Evolutionary conservation across 1,140 invertebrate species (phyloP).

Genomic region (Leptopilina boulardi): DNA sequence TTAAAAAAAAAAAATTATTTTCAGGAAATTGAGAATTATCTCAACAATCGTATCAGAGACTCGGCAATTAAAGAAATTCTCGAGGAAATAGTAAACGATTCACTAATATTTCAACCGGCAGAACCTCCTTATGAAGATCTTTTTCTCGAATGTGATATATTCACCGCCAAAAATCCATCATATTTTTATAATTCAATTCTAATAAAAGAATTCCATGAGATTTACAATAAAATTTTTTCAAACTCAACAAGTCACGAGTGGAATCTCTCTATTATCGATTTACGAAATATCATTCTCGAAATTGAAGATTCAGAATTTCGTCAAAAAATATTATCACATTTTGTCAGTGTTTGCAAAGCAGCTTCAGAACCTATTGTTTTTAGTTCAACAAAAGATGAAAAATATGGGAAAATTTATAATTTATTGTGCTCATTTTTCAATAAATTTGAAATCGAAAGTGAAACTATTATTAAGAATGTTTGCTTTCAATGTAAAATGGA

Average conservation of each 20-base stretch:
- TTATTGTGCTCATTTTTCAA: conserved; percentile 55
- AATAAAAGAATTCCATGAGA: conserved; percentile 54
- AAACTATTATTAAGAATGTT: conserved; percentile 16
- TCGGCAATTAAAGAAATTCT: conserved; percentile 48
- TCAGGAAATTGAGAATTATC: conserved; percentile 43
- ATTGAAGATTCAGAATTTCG: conserved; percentile 45
- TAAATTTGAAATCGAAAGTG: conserved; percentile 55
- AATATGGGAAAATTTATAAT: conserved; percentile 44
- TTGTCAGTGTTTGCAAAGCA: conserved; percentile 49
- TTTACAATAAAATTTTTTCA: conserved; percentile 51
- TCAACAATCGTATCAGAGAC: conserved; percentile 45
- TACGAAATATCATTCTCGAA: conserved; percentile 54
- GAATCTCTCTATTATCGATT: conserved; percentile 58
- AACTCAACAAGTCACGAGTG: conserved; percentile 47
- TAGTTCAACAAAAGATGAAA: not conserved
- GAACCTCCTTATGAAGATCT: conserved; percentile 45
- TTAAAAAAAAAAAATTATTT: not conserved
- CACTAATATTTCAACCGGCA: not conserved
- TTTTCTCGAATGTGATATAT: conserved; percentile 55
- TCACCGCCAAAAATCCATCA: conserved; percentile 54
- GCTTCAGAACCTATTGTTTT: conserved; percentile 42
- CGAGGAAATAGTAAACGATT: conserved; percentile 40
- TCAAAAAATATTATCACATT: conserved; percentile 35
- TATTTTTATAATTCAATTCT: conserved; percentile 55
- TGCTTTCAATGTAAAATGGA: conserved; percentile 26